These are phyloP conservation scores for Ectemnius continuus DNA, from an alignment of 2,888 invertebrate genomes.

Conservation along the genomic window DNA sequence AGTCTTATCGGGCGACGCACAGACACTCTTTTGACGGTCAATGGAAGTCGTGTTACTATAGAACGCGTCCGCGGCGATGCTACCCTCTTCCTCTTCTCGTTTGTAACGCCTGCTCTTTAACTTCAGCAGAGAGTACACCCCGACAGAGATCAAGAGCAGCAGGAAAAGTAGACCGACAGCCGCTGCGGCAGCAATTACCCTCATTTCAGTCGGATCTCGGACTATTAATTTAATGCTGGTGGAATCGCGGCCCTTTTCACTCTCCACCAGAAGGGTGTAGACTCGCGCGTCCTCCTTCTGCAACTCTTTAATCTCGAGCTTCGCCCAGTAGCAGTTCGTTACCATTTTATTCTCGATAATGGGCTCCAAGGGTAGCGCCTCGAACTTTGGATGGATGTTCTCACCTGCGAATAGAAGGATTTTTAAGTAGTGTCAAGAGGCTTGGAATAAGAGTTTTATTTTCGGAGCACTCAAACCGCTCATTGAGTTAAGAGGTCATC, in stretches of 20 bases:
- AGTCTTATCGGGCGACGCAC: constrained; percentile 45
- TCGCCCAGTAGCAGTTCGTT: constrained; percentile 89
- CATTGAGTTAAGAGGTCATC: constrained; percentile 1
- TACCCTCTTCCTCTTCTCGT: constrained; percentile 71
- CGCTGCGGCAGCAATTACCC: constrained; percentile 71
- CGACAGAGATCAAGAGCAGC: constrained; percentile 67
- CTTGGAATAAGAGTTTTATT: neutral
- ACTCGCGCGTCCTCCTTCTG: constrained; percentile 90
- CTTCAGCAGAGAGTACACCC: constrained; percentile 66
- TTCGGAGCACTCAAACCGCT: neutral
- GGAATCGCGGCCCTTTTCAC: constrained; percentile 89
- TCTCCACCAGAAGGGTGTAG: constrained; percentile 92
- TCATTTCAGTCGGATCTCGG: constrained; percentile 73
- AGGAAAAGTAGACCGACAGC: constrained; percentile 70
- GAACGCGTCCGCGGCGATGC: constrained; percentile 75
- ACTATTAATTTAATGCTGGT: constrained; percentile 72
- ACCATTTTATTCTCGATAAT: constrained; percentile 71
- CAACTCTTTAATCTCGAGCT: constrained; percentile 86
- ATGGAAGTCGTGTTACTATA: constrained; percentile 58
- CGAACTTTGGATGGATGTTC: constrained; percentile 73
- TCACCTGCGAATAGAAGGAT: constrained; percentile 64
- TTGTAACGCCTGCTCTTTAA: constrained; percentile 68
- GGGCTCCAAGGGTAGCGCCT: constrained; percentile 73
- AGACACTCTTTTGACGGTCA: constrained; percentile 46
- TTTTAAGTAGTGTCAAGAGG: neutral